phyloP scores from a whole-genome alignment of 2,113 vertebrate species.

The Salvator merianae region DNA sequence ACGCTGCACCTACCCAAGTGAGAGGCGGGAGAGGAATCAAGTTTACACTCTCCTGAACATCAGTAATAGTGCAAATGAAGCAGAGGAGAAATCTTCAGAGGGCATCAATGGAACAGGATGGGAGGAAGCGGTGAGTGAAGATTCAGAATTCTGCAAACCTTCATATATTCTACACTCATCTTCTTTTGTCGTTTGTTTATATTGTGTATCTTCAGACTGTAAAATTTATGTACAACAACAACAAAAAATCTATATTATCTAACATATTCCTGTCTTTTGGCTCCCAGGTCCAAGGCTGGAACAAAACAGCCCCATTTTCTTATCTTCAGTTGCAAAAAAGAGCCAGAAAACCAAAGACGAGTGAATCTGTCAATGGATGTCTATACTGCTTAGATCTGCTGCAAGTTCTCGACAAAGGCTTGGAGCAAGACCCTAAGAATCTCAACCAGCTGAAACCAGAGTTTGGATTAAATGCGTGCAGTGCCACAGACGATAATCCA shows the following conservation, averaged over 20 bases:
- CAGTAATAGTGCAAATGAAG: constrained; percentile 72
- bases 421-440: constrained; percentile 25
- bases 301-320: constrained; percentile 67
- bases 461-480: neutral
- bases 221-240: too few species aligned
- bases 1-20: constrained; percentile 39
- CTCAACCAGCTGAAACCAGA: constrained; percentile 9
- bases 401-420: constrained; percentile 21
- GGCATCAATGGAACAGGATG: constrained; percentile 67
- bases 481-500: neutral
- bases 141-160: neutral
- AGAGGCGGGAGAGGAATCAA: constrained; percentile 62
- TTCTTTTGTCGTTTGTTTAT: too few species aligned
- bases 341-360: constrained; percentile 60
- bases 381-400: constrained; percentile 61
- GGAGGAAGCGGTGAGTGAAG: constrained; percentile 84
- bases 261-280: constrained; percentile 1
- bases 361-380: constrained; percentile 48
- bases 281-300: constrained; percentile 82
- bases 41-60: constrained; percentile 76
- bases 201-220: too few species aligned
- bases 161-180: too few species aligned
- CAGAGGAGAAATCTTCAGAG: constrained; percentile 65
- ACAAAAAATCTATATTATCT: neutral
- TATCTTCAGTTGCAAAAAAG: constrained; percentile 72